A percentile compares a stretch with the other conserved stretches of the same genome.
Evolutionary conservation across 2,113 vertebrate species (phyloP).

Genomic region (Tyto alba): DNA sequence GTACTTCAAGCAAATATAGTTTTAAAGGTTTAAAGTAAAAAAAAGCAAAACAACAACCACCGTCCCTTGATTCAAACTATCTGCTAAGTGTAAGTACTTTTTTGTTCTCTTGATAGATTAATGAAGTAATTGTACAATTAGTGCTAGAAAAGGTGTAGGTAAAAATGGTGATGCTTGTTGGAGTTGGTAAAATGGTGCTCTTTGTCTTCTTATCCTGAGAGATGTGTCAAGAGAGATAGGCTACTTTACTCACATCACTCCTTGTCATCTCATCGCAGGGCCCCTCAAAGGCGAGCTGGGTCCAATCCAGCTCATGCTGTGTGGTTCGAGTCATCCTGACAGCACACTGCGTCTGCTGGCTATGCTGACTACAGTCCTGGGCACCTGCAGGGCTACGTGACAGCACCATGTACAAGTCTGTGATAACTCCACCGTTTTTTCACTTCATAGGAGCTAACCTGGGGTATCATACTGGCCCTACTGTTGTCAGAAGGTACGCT

Average conservation of each 20-base stretch:
- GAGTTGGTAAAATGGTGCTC: not conserved
- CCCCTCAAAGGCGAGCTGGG: not conserved
- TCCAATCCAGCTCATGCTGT: accelerated
- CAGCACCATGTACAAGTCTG: not conserved
- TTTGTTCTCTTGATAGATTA: not conserved
- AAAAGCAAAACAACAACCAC: not conserved
- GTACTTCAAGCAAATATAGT: conserved; percentile 53
- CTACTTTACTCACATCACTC: not conserved
- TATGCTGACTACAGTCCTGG: not conserved
- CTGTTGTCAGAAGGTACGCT: not conserved
- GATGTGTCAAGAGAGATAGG: not conserved
- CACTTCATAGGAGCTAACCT: not conserved
- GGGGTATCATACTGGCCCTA: not conserved
- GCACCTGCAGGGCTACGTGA: accelerated
- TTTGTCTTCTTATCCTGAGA: not conserved
- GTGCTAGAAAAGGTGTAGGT: not conserved
- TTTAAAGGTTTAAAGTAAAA: conserved; percentile 49
- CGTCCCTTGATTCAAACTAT: conserved; percentile 11
- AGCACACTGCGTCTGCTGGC: not conserved
- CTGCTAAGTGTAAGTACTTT: conserved; percentile 20
- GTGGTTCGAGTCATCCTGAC: not conserved
- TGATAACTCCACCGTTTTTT: not conserved
- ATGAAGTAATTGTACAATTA: conserved; percentile 1
- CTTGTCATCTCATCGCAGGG: accelerated
- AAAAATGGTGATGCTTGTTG: not conserved